Evolutionary conservation across 1,140 invertebrate species (phyloP).

Genomic region (Contarinia nasturtii): DNA sequence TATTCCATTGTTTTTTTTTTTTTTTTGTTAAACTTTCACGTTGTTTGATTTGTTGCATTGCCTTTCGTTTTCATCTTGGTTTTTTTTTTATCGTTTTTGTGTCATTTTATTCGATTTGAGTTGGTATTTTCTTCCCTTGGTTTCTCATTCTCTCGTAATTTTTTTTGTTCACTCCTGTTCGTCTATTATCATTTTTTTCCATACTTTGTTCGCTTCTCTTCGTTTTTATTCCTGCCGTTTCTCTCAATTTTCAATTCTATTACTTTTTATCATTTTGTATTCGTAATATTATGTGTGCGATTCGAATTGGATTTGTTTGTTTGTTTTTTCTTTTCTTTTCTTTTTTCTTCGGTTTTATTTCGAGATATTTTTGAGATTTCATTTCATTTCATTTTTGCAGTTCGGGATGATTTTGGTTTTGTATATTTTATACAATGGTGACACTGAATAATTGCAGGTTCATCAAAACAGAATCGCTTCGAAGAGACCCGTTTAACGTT

Average conservation of each 20-base stretch:
- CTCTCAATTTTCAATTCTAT: not conserved
- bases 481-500: slow-evolving; percentile 71
- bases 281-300: no score
- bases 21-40: no score
- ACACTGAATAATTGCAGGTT: slow-evolving; percentile 1
- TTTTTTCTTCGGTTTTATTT: not conserved
- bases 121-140: no score
- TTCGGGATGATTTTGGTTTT: not conserved
- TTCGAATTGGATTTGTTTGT: no score
- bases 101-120: no score
- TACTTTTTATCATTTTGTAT: no score
- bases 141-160: not conserved
- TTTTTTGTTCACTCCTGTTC: not conserved
- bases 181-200: not conserved
- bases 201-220: not conserved
- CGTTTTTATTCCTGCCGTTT: not conserved
- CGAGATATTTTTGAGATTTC: not conserved
- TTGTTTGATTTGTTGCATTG: no score
- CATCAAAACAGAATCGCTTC: slow-evolving; percentile 31
- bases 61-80: no score
- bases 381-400: not conserved
- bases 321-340: no score
- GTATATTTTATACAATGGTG: not conserved
- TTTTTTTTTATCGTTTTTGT: no score
- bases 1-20: no score